Conservation (phyloP, 2,113 vertebrate species). For the Gallinago paraguaiae region DNA sequence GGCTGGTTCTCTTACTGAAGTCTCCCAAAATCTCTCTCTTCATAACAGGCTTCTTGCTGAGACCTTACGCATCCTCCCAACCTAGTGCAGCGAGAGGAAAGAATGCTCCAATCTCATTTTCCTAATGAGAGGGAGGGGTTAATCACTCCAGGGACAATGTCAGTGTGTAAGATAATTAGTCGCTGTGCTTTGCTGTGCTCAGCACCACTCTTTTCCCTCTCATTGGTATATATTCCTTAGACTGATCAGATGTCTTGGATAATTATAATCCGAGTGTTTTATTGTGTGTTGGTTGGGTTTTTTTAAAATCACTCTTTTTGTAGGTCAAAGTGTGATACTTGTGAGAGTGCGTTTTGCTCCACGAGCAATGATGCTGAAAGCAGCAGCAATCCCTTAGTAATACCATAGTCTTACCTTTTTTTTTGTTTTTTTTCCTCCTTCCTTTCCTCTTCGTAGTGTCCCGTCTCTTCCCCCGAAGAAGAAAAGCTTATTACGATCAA, state of each 20-base stretch:
- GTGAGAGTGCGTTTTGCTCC: neutral
- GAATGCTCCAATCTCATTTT: neutral
- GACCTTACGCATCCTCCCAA: accelerated
- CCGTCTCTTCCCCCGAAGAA: conserved; percentile 83
- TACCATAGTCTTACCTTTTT: neutral
- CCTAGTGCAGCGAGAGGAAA: neutral
- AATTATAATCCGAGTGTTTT: neutral
- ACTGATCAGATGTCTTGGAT: neutral
- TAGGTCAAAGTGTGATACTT: neutral
- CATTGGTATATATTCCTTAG: neutral
- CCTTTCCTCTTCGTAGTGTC: conserved; percentile 76
- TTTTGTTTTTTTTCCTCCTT: neutral
- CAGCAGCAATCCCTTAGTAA: neutral
- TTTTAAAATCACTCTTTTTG: neutral
- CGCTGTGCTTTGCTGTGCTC: neutral
- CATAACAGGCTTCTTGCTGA: neutral
- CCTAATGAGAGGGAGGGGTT: neutral
- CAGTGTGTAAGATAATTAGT: neutral
- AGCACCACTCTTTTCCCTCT: neutral
- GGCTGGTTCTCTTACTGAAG: neutral
- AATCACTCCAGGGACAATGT: neutral
- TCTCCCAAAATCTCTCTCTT: neutral
- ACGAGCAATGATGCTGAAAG: accelerated
- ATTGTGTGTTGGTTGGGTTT: neutral
- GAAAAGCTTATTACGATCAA: conserved; percentile 82